Percentiles rank a stretch among this genome's conserved stretches.
Evolutionary conservation across 53 echinoderm and acorn worm genomes (phyloP).

Genomic region (Stichopus horrens): DNA sequence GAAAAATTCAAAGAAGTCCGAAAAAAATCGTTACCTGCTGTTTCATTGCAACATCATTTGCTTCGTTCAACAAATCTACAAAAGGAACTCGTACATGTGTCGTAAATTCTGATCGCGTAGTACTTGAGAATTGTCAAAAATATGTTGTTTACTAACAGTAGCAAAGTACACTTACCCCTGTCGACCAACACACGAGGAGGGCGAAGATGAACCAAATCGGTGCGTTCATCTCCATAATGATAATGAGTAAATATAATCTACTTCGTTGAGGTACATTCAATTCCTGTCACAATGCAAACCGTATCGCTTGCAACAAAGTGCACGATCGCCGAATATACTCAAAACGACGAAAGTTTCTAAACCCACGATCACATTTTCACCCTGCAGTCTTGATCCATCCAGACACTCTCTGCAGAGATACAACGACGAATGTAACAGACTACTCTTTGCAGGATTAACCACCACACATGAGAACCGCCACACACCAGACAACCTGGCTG

Average conservation of each 20-base stretch:
- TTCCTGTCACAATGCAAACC: background rate
- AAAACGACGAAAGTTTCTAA: background rate
- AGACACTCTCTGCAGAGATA: no score
- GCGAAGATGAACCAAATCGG: background rate
- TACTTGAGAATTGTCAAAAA: no score
- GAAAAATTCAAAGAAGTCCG: no score
- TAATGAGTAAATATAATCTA: background rate
- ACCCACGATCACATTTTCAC: background rate
- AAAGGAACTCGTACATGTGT: no score
- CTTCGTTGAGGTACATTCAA: background rate
- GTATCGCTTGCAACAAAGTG: background rate
- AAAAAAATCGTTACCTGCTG: no score
- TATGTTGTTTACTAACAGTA: background rate
- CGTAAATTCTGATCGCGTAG: no score
- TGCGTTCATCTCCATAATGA: background rate
- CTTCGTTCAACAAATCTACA: no score
- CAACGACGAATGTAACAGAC: no score
- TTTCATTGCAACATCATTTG: no score
- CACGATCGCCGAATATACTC: background rate
- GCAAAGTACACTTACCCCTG: slow-evolving; percentile 18
- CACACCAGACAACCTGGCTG: no score
- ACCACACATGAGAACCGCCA: no score
- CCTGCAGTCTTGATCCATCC: background rate
- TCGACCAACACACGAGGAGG: background rate
- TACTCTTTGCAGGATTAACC: no score